Percentiles rank a stretch among this genome's conserved stretches.
Evolutionary conservation across 2,888 invertebrate genomes (phyloP).

Genomic region (Aphelenchoides bicaudatus): DNA sequence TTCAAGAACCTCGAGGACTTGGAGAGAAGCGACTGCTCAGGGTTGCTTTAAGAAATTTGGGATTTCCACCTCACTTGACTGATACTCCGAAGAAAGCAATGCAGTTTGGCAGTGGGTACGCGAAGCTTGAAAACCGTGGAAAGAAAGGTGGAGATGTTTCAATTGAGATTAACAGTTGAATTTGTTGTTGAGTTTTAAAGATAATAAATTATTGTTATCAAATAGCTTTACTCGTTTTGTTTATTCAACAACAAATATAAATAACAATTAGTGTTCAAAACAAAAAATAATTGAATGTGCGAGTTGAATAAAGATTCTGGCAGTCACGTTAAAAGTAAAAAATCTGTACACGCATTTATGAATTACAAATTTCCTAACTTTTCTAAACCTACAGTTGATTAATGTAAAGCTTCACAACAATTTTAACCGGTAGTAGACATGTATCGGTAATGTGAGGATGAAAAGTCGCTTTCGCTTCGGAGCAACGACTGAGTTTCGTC

Average conservation of each 20-base stretch:
- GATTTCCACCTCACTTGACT: constrained; percentile 61
- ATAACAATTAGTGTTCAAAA: no score
- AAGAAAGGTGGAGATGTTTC: constrained; percentile 33
- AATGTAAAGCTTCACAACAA: no score
- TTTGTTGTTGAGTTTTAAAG: not conserved
- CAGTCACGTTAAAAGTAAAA: no score
- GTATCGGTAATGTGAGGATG: constrained; percentile 21
- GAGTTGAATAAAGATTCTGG: no score
- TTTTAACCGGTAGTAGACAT: no score
- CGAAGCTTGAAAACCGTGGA: constrained; percentile 66
- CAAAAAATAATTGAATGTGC: no score
- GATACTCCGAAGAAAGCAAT: constrained; percentile 83
- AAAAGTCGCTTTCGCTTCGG: constrained; percentile 13
- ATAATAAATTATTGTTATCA: not conserved
- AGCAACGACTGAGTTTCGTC: constrained; percentile 22
- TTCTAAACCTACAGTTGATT: no score
- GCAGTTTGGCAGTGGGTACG: constrained; percentile 94
- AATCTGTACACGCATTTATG: no score
- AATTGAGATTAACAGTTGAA: not conserved
- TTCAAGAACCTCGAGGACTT: constrained; percentile 64
- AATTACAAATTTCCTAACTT: no score
- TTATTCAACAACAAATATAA: no score
- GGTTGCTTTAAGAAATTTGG: constrained; percentile 58
- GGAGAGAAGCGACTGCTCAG: constrained; percentile 79
- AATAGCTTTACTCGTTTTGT: not conserved